Conservation (phyloP, 2,113 vertebrate species). For the Speoplatyrhinus poulsoni region DNA sequence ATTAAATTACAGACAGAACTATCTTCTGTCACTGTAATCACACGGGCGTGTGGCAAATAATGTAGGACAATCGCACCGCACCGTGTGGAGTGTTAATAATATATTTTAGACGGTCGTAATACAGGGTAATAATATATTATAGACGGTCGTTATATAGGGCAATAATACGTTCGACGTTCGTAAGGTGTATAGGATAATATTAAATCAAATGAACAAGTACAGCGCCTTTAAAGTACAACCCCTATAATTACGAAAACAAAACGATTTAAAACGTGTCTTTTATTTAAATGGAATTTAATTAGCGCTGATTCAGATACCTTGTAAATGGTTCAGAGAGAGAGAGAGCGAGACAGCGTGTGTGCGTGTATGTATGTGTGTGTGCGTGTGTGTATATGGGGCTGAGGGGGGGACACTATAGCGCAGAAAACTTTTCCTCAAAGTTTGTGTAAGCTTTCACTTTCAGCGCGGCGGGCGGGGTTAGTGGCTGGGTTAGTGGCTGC, state of each 20-base stretch:
- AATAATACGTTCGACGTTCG: too few relatives aligned
- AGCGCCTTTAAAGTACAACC: neutral
- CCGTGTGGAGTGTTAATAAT: too few relatives aligned
- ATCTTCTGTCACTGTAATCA: neutral
- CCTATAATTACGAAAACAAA: neutral
- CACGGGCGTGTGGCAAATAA: too few relatives aligned
- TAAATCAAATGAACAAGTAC: neutral
- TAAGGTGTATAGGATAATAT: neutral
- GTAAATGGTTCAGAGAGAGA: neutral
- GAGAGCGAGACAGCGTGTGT: neutral
- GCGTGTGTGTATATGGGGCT: constrained; percentile 8
- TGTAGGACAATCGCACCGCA: too few relatives aligned
- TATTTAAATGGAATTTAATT: neutral
- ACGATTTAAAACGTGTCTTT: too few relatives aligned
- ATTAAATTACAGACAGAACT: neutral
- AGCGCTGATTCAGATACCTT: neutral
- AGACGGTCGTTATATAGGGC: too few relatives aligned
- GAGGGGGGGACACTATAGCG: constrained; percentile 31
- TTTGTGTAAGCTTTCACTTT: constrained; percentile 80
- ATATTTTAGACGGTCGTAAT: too few relatives aligned
- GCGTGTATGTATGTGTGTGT: neutral
- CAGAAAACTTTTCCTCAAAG: constrained; percentile 72
- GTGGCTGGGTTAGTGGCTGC: constrained; percentile 42
- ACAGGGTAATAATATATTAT: neutral
- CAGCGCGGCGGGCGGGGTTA: constrained; percentile 83